Percentiles rank a stretch among this genome's conserved stretches.
Evolutionary conservation across 2,113 vertebrate genomes (phyloP).

Genomic region (Clarias magur): DNA sequence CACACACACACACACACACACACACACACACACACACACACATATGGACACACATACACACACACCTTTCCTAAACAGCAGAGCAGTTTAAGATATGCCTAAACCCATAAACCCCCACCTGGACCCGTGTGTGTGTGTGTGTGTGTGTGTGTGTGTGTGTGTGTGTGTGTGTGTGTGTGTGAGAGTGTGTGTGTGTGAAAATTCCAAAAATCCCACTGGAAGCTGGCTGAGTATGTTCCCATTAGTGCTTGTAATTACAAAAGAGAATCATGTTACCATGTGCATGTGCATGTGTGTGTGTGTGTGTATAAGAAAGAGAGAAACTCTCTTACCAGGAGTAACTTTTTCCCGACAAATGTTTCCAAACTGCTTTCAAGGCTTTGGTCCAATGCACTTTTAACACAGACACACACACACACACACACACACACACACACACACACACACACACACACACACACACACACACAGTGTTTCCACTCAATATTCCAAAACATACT

Average conservation of each 20-base stretch:
- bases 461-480: slow-evolving; percentile 8
- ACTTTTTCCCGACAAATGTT: slow-evolving; percentile 27
- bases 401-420: slow-evolving; percentile 22
- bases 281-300: slow-evolving; percentile 26
- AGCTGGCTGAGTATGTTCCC: slow-evolving; percentile 37
- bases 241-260: slow-evolving; percentile 47
- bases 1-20: background rate
- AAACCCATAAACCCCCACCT: slow-evolving; percentile 9
- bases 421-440: slow-evolving; percentile 31
- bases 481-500: slow-evolving; percentile 20
- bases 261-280: slow-evolving; percentile 18
- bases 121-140: slow-evolving; percentile 21
- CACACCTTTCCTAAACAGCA: background rate
- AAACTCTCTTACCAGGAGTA: slow-evolving; percentile 10
- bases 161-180: slow-evolving; percentile 37
- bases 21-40: background rate
- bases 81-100: background rate
- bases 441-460: slow-evolving; percentile 25
- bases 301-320: slow-evolving; percentile 5
- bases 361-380: slow-evolving; percentile 28
- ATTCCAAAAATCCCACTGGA: slow-evolving; percentile 48
- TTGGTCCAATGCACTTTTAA: background rate
- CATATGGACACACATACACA: slow-evolving; percentile 16
- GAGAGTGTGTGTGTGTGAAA: slow-evolving; percentile 40
- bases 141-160: slow-evolving; percentile 35